Evolutionary conservation across 2,888 invertebrate genomes (phyloP).

Genomic region (Cephalotes varians): DNA sequence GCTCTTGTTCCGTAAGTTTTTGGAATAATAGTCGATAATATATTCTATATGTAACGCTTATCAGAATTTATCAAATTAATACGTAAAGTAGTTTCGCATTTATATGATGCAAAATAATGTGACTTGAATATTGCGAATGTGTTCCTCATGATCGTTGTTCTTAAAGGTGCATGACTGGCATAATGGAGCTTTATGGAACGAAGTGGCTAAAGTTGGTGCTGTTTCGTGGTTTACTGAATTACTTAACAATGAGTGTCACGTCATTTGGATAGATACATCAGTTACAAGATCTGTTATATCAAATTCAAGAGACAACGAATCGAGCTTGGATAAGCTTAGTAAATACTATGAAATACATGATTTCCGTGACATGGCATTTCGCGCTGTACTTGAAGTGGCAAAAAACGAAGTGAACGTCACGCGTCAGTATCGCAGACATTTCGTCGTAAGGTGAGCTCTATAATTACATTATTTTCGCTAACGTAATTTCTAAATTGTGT

Average conservation of each 20-base stretch:
- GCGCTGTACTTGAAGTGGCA: constrained; percentile 74
- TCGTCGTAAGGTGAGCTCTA: constrained; percentile 76
- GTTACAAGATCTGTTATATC: constrained; percentile 71
- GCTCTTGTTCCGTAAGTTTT: constrained; percentile 73
- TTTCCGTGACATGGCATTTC: constrained; percentile 77
- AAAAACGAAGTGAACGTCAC: constrained; percentile 70
- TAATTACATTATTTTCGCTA: background rate
- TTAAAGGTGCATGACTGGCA: constrained; percentile 80
- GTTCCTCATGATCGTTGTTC: background rate
- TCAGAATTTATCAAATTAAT: constrained; percentile 6
- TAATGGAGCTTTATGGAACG: constrained; percentile 75
- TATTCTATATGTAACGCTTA: background rate
- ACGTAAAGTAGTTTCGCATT: background rate
- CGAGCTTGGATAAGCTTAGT: constrained; percentile 22
- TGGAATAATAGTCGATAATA: background rate
- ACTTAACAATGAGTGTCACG: constrained; percentile 71
- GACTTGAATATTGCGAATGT: background rate
- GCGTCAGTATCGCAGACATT: constrained; percentile 75
- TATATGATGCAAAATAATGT: background rate
- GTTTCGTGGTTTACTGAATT: constrained; percentile 78
- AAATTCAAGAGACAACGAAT: constrained; percentile 41
- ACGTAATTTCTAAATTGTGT: background rate
- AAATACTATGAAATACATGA: constrained; percentile 71
- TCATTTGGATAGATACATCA: constrained; percentile 80
- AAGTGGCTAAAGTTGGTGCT: constrained; percentile 77